Percentiles rank a stretch among this genome's conserved stretches.
Conservation (phyloP, 2,888 invertebrate genomes). For the Slavum lentiscoides region DNA sequence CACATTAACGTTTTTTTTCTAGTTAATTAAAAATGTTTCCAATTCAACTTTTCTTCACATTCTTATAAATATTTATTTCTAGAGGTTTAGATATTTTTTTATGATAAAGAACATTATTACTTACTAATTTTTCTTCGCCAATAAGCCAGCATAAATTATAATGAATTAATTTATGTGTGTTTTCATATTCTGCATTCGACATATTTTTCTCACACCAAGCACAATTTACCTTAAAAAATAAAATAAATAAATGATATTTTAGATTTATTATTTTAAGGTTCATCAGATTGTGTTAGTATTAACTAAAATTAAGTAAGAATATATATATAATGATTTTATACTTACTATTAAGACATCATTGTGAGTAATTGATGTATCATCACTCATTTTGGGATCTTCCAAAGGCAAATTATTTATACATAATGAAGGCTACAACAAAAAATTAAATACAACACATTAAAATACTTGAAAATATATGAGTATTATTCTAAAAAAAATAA, state of each 20-base stretch:
- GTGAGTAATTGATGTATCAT: background rate
- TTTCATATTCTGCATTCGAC: slow-evolving; percentile 41
- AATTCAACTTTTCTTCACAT: too few relatives aligned
- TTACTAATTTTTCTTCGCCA: slow-evolving; percentile 52
- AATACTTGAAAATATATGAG: background rate
- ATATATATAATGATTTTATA: background rate
- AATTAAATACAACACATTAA: background rate
- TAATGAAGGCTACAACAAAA: background rate
- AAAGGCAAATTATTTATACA: background rate
- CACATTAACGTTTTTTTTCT: too few relatives aligned
- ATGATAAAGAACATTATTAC: background rate
- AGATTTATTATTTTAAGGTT: background rate
- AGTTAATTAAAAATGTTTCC: too few relatives aligned
- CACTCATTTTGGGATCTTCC: background rate
- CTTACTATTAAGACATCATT: background rate
- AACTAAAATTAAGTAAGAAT: background rate
- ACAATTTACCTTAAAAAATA: slow-evolving; percentile 50
- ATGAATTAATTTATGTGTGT: slow-evolving; percentile 47
- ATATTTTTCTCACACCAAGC: slow-evolving; percentile 53
- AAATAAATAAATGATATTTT: background rate
- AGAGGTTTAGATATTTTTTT: too few relatives aligned
- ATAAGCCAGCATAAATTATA: slow-evolving; percentile 53
- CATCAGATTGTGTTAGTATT: background rate
- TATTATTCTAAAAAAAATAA: background rate
- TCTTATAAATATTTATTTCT: too few relatives aligned